Base-by-base conservation (phyloP, 92 coral and sea anemone genomes). In the Heteractis magnifica region DNA sequence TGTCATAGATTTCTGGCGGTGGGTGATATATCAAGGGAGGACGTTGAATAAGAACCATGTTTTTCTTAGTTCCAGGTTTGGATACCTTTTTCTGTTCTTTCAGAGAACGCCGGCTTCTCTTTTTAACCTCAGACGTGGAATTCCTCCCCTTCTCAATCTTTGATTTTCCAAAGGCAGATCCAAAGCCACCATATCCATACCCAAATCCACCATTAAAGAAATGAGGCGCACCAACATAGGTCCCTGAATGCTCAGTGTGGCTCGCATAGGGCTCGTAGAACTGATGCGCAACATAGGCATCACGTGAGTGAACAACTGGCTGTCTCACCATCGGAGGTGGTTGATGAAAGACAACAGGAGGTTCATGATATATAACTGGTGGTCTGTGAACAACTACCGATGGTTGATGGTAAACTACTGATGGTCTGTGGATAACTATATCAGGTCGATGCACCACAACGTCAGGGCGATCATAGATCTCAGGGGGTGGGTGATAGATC, bases 401-500 rank as follows among this genome's bases (percentile, higher is more conserved):
- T 6, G 99, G 95, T 58, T 96, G 99, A 74, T 96, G 98, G 82
- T 94, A 94, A 0, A 96, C 99, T 10, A 96, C 49, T 50, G 99
- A 96, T 49, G 99, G 99, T 71, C 98, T 81, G 71, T 96, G 99
- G 41, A 96, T 78, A 5, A 94, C 93, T 5, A 92, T 41, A 56
- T 96, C 98, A 14, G 99, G 98, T 21, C 99, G 86, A 72, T 96
- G 99, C 6, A 96, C 97, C 48, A 96, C 87, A 15, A 96, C 81
- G 76, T 92, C 91, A 49, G 99, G 99, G 19, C 95, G 91, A 72
- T 97, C 94, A 78, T 97, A 97, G 49, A 97, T 93, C 88, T 97
- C 99, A n/a, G 98, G 95, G 13, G 99, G 99, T 10, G 99, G 99
- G 51, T 97, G 99, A 79, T 97, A 97, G 56, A 97, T 91, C 91